Base-by-base conservation (phyloP, 2,888 invertebrate genomes). In the Perizoma affinitatum region DNA sequence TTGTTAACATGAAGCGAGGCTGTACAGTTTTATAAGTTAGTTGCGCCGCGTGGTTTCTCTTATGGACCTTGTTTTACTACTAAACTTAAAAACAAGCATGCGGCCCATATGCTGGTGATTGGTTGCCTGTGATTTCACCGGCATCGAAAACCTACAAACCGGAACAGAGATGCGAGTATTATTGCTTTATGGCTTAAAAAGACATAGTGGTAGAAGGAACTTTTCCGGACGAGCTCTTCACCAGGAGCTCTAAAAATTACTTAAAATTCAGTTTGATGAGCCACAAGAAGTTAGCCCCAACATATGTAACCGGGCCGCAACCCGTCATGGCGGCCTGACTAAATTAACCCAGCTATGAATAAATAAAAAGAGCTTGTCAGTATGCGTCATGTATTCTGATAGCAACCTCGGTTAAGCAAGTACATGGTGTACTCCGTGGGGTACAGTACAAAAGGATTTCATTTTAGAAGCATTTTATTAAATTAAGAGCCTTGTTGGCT, bases 291-390 rank as follows among this genome's bases (percentile, higher is more conserved):
- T 9, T 40, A 7, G n/a, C n/a, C n/a, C 42, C 42, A 10, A 36
- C 52, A 52, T 51, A 40, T 56, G 56, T 56, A 56, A 42, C 45
- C 48, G 47, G 9, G 35, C 22, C 22, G 22, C 8, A 41, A 53
- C n/a, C 33, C 44, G 49, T 33, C 36, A 44, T 11, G 50, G 68
- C 59, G 66, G 66, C 69, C 74, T 68, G 65, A 70, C 69, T 70
- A 71, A 75, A 75, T 75, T 73, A 71, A 72, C 68, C 65, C 65
- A 38, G 51, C 54, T 50, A 68, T 73, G 71, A 75, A 74, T 75
- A 72, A 75, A 65, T 73, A 65, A 74, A 58, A 48, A 61, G 52
- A 57, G 58, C 68, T 69, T 73, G 65, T 65, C 65, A 61, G 64
- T 22, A 8, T 62, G 22, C 22, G 22, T 22, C 68, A 43, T 38